Evolutionary conservation across 2,113 vertebrate species (phyloP), one percentile per base, ranked within the genome.

Genomic region (Platysternon megacephalum): DNA sequence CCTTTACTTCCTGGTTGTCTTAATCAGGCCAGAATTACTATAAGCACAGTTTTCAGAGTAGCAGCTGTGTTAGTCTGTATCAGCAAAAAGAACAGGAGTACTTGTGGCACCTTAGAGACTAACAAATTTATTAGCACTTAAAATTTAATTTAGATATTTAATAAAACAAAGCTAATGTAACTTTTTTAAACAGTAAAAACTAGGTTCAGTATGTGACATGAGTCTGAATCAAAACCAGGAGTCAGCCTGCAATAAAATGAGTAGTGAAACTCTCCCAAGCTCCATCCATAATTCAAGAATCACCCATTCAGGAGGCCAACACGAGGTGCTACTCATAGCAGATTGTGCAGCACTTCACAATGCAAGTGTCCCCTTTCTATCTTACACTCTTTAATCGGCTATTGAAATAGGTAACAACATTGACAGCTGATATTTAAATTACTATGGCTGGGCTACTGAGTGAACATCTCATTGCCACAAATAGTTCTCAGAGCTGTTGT

Each of bases 401-500:
- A 78, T 53, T 83, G 42, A 58, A 22, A 84, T 2, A 35, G 56
- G 39, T 68, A 85, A 88, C 84, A 91, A 12, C 35, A 81, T 5
- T 2, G 1, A 2, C 56, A 7, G 46, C 21, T 68, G 42, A 84
- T 76, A 92, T 93, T 93, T 65, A 91, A 80, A 90, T 93, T 85
- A 76, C 74, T 28, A 83, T 16, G 32, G 42, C 55, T 85, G 44
- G 35, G 51, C 24, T 83, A n/a, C 28, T 79, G 44, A 92, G 86
- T 85, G 17, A 53, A 9, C 65, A 81, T 83, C 88, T 81, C 28
- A 51, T 84, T 94, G 51, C 6, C 32, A 35, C 58, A 85, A 90
- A 76, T 94, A 90, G 13, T 32, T 88, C 49, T 46, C 44, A 84
- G 42, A 65, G 79, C 28, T 44, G 81, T 90, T 35, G n/a, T 88